Percentiles rank a stretch among this genome's conserved stretches.
Evolutionary conservation across 2,888 invertebrate genomes (phyloP).

Genomic region (Zhengitettix transpicula): DNA sequence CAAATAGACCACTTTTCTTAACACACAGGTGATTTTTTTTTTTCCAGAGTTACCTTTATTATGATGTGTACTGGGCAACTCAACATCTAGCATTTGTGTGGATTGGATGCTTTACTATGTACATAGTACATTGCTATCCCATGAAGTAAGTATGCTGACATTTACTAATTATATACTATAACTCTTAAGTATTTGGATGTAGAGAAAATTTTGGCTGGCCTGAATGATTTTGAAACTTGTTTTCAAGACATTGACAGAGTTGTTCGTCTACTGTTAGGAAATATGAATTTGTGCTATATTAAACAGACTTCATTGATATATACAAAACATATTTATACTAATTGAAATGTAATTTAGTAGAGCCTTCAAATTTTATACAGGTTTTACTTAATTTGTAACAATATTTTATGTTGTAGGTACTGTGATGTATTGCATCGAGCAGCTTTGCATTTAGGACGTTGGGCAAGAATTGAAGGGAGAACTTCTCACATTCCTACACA

Average conservation of each 20-base stretch:
- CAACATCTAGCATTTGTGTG: slow-evolving; percentile 75
- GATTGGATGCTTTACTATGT: slow-evolving; percentile 67
- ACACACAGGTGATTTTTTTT: slow-evolving; percentile 17
- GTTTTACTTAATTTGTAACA: background rate
- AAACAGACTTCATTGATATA: too few species aligned
- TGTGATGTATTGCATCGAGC: slow-evolving; percentile 83
- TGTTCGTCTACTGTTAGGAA: too few species aligned
- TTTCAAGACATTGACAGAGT: too few species aligned
- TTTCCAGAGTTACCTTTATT: slow-evolving; percentile 38
- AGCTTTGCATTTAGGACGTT: slow-evolving; percentile 73
- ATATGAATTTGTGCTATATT: too few species aligned
- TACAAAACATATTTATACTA: too few species aligned
- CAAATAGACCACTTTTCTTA: too few species aligned
- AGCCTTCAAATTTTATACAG: background rate
- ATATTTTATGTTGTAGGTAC: slow-evolving; percentile 30
- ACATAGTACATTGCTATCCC: slow-evolving; percentile 50
- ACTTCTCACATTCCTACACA: slow-evolving; percentile 36
- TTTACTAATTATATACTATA: background rate
- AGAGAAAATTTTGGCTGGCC: too few species aligned
- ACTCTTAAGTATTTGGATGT: too few species aligned
- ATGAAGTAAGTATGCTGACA: slow-evolving; percentile 26
- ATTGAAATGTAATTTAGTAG: background rate
- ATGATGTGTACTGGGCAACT: slow-evolving; percentile 67
- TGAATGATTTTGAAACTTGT: too few species aligned
- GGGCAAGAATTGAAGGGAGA: slow-evolving; percentile 44